phyloP scores from a whole-genome alignment of 1,140 invertebrate genomes.

The Drosophila setifemur region DNA sequence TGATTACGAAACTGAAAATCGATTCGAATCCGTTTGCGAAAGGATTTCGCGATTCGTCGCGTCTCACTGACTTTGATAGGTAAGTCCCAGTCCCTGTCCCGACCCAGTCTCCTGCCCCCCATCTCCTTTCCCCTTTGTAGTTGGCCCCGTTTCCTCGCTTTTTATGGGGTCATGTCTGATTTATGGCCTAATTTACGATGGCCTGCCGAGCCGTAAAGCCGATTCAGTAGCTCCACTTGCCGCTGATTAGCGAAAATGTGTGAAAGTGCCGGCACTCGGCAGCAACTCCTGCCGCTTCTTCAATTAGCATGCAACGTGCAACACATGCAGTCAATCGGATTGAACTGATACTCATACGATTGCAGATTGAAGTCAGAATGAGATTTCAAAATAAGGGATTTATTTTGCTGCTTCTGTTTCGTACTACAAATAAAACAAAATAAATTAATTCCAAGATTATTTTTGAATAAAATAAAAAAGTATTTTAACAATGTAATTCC shows the following conservation, averaged over 20 bases:
- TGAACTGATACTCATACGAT: slow-evolving; percentile 1
- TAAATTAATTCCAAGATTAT: too few species aligned
- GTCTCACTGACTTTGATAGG: slow-evolving; percentile 96
- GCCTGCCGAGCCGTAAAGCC: slow-evolving; percentile 40
- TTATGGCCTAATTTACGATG: slow-evolving; percentile 58
- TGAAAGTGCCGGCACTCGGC: slow-evolving; percentile 51
- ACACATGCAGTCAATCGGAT: slow-evolving; percentile 4
- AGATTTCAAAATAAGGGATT: too few species aligned
- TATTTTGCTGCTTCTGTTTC: too few species aligned
- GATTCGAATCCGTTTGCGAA: slow-evolving; percentile 98
- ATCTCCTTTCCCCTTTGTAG: slow-evolving; percentile 9
- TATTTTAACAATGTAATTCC: too few species aligned
- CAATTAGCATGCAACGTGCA: slow-evolving; percentile 50
- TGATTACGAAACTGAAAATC: slow-evolving; percentile 98
- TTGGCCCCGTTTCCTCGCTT: slow-evolving; percentile 26
- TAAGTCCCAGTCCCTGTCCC: too few species aligned
- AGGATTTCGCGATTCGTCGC: slow-evolving; percentile 96
- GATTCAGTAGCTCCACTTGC: slow-evolving; percentile 56
- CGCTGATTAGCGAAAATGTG: slow-evolving; percentile 74
- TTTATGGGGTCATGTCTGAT: slow-evolving; percentile 51
- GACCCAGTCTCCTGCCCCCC: too few species aligned
- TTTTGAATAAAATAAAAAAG: too few species aligned
- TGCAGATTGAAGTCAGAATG: neutral
- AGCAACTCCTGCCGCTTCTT: slow-evolving; percentile 12
- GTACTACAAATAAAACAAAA: too few species aligned